Evolutionary conservation across 1,140 invertebrate genomes (phyloP).

Genomic region (Orchestia grillus): DNA sequence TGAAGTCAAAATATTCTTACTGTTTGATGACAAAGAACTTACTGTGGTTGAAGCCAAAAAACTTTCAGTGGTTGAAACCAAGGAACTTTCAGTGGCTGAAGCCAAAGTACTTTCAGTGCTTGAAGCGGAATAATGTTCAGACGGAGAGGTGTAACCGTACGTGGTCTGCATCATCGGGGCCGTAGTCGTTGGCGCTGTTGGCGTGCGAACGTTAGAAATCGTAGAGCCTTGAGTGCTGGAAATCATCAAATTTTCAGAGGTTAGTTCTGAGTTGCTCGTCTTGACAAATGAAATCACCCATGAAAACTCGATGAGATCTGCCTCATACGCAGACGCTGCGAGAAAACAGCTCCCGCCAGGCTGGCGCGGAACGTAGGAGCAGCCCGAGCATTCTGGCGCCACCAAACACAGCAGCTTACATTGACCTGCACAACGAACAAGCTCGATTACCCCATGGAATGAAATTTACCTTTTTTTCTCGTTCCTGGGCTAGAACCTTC

Average conservation of each 20-base stretch:
- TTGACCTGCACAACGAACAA: neutral
- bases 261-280: neutral
- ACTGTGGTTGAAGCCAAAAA: neutral
- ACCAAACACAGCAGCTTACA: neutral
- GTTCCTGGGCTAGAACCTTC: too few species aligned
- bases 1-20: neutral
- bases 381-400: neutral
- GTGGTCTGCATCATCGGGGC: too few species aligned
- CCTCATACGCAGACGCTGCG: neutral
- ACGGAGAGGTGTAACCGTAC: neutral
- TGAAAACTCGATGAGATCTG: neutral
- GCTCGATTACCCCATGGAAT: too few species aligned
- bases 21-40: neutral
- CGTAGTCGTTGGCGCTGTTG: neutral
- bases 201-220: neutral
- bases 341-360: neutral
- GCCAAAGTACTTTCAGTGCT: neutral
- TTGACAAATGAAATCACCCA: neutral
- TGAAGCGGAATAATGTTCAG: neutral
- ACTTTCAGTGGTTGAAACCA: neutral
- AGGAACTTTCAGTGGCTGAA: neutral
- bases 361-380: neutral
- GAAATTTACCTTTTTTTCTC: too few species aligned
- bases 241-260: neutral
- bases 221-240: neutral